These are phyloP conservation scores for Mesochorus sp. DNA, from an alignment of 2,888 invertebrate genomes.

Conservation along the genomic window DNA sequence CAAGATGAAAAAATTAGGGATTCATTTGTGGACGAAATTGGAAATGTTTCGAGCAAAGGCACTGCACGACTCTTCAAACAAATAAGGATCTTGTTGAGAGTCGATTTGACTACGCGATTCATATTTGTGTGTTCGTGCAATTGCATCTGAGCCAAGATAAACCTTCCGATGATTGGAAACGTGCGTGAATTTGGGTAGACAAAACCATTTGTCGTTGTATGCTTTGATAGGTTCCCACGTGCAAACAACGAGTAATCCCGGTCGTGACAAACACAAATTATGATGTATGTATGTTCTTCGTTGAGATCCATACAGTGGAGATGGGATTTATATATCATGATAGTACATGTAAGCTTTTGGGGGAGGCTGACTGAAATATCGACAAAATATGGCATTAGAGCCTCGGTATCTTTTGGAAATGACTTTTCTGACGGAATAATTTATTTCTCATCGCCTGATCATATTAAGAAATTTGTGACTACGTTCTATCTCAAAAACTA, in stretches of 20 bases:
- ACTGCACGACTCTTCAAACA: no score
- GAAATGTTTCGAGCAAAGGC: background rate
- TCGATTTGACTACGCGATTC: background rate
- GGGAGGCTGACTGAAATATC: no score
- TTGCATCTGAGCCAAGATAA: slow-evolving; percentile 57
- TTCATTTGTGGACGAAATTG: background rate
- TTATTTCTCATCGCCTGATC: no score
- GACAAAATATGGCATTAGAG: no score
- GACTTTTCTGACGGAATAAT: no score
- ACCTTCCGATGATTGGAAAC: slow-evolving; percentile 67
- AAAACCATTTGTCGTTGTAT: slow-evolving; percentile 50
- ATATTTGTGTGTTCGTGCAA: slow-evolving; percentile 21
- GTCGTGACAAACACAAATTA: slow-evolving; percentile 43
- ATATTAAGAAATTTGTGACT: no score
- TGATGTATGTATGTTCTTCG: slow-evolving; percentile 5
- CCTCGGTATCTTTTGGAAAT: no score
- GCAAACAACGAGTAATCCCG: slow-evolving; percentile 55
- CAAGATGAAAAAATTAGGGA: background rate
- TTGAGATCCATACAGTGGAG: no score
- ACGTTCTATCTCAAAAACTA: no score
- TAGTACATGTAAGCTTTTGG: no score
- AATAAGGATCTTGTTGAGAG: no score
- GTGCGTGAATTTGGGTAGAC: slow-evolving; percentile 61
- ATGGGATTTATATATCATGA: no score
- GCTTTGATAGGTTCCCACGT: slow-evolving; percentile 24